These are phyloP conservation scores for Syrphus vitripennis DNA, from an alignment of 2,888 invertebrate species.

Conservation along the genomic window DNA sequence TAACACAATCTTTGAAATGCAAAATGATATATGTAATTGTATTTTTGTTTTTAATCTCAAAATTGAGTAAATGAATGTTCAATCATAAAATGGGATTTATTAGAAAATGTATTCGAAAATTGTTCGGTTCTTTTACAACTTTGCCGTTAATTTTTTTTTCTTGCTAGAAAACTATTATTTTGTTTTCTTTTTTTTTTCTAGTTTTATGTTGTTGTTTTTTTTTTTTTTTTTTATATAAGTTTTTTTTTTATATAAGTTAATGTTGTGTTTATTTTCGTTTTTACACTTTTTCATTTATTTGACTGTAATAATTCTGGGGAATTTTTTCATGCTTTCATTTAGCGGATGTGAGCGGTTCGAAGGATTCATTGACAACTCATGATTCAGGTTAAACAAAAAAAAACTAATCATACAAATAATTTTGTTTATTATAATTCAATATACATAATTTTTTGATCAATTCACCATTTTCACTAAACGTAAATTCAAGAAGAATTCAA, in stretches of 20 bases:
- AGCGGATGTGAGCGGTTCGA: constrained; percentile 91
- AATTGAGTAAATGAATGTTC: not conserved
- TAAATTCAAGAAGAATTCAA: not conserved
- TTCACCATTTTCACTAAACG: constrained; percentile 66
- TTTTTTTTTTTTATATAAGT: constrained; percentile 66
- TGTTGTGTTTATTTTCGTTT: constrained; percentile 26
- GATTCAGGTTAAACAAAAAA: constrained; percentile 86
- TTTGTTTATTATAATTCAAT: constrained; percentile 68
- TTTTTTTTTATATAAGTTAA: constrained; percentile 15
- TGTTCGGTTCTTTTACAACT: constrained; percentile 40
- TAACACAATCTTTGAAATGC: not conserved
- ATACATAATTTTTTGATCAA: constrained; percentile 65
- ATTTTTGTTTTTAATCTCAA: not conserved
- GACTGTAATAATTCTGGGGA: constrained; percentile 64
- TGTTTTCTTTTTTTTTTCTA: constrained; percentile 31
- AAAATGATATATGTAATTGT: not conserved
- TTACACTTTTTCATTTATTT: constrained; percentile 16
- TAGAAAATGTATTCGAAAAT: constrained; percentile 47
- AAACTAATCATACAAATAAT: constrained; percentile 39
- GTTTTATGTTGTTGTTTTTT: constrained; percentile 72
- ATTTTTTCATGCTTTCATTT: constrained; percentile 78
- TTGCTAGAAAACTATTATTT: constrained; percentile 7
- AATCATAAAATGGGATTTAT: constrained; percentile 1
- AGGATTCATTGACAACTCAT: constrained; percentile 90
- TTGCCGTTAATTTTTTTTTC: constrained; percentile 63